Percentiles rank a stretch among this genome's conserved stretches.
Conservation (phyloP, 2,797 vertebrate genomes). For the Poeciliopsis presidionis region DNA sequence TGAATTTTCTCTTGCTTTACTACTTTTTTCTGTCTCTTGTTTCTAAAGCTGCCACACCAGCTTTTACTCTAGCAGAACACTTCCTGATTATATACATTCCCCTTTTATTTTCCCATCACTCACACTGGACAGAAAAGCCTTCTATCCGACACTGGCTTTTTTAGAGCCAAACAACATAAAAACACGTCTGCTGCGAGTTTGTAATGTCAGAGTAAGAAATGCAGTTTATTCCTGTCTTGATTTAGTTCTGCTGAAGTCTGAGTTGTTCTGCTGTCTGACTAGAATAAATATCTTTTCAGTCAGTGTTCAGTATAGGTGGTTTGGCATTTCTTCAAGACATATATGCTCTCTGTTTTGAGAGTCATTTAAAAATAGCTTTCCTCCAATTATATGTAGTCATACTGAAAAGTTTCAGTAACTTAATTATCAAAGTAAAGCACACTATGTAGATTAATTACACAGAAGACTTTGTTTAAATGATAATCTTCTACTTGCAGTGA, state of each 20-base stretch:
- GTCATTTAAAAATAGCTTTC: not conserved
- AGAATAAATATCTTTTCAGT: not conserved
- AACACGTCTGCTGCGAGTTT: not conserved
- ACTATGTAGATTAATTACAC: not conserved
- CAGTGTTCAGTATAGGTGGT: not conserved
- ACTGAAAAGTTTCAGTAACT: not conserved
- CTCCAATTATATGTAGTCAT: not conserved
- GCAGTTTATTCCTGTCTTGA: not conserved
- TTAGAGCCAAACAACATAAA: not conserved
- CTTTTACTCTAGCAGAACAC: not conserved
- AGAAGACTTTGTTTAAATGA: not conserved
- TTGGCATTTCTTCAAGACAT: not conserved
- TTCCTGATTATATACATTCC: slow-evolving; percentile 1
- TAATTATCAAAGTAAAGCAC: not conserved
- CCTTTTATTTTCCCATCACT: slow-evolving; percentile 7
- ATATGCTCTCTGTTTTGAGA: not conserved
- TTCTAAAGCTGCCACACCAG: not conserved
- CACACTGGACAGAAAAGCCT: not conserved
- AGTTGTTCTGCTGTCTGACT: not conserved
- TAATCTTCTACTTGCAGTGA: not conserved
- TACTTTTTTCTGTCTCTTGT: not conserved
- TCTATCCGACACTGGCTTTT: not conserved
- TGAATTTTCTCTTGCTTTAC: not conserved
- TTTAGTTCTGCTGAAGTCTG: not conserved
- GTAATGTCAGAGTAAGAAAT: not conserved